Conservation (phyloP, 1,140 invertebrate genomes). For the Plodia interpunctella region DNA sequence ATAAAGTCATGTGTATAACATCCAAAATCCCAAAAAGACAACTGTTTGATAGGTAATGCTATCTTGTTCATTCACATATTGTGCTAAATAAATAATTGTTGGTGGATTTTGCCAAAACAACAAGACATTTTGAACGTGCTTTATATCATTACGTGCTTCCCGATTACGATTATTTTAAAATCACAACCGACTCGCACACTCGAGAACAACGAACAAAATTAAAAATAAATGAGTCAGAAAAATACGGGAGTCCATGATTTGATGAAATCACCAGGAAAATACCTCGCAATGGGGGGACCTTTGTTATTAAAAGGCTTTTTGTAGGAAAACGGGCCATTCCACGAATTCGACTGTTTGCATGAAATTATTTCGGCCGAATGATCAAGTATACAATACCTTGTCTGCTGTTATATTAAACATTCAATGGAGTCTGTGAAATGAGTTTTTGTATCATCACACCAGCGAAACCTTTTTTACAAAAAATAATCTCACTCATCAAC, state of each 20-base stretch:
- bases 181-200: background rate
- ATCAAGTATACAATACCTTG: background rate
- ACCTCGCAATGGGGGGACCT: background rate
- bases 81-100: no score
- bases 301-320: slow-evolving; percentile 7
- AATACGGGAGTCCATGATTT: slow-evolving; percentile 5
- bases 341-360: background rate
- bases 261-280: slow-evolving; percentile 7
- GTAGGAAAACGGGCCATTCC: background rate
- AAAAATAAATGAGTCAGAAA: slow-evolving; percentile 6
- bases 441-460: no score
- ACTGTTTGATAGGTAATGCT: no score
- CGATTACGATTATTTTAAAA: background rate
- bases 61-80: no score
- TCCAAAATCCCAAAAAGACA: no score
- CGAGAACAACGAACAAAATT: slow-evolving; percentile 2
- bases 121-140: no score
- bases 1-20: no score
- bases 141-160: no score
- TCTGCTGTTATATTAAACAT: background rate
- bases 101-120: no score
- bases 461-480: no score
- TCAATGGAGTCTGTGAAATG: background rate
- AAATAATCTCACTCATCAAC: no score
- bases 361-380: background rate